Evolutionary conservation across 2,113 vertebrate genomes (phyloP).

Genomic region (Dasyprocta punctata): DNA sequence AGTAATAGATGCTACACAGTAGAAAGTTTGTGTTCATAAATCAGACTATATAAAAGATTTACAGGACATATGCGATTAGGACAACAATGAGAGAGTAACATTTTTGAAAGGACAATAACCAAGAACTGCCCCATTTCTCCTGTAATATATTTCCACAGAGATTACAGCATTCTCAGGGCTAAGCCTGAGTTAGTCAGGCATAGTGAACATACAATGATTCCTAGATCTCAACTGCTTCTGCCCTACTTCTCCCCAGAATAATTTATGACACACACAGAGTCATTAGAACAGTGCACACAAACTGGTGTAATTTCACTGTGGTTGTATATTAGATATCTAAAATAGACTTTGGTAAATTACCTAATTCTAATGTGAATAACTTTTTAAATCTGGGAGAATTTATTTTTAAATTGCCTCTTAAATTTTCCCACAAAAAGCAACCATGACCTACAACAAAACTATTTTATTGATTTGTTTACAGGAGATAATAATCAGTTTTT

Average conservation of each 20-base stretch:
- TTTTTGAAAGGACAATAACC: not conserved
- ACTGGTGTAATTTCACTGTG: not conserved
- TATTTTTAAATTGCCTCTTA: conserved; percentile 50
- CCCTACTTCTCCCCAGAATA: not conserved
- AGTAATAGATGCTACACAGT: not conserved
- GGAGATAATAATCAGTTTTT: conserved; percentile 31
- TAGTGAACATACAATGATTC: conserved; percentile 17
- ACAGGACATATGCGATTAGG: not conserved
- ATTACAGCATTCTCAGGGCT: conserved; percentile 6
- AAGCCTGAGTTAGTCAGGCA: not conserved
- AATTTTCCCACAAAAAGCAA: not conserved
- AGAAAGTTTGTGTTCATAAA: not conserved
- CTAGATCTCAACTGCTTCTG: not conserved
- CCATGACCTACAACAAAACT: not conserved
- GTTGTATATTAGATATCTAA: not conserved
- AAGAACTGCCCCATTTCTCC: not conserved
- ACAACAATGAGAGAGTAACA: not conserved
- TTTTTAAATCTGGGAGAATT: conserved; percentile 31
- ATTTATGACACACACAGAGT: not conserved
- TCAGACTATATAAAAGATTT: conserved; percentile 17
- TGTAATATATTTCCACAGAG: not conserved
- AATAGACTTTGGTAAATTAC: not conserved
- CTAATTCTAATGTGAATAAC: not conserved
- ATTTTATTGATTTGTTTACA: conserved; percentile 47
- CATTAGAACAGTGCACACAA: not conserved